phyloP scores from a whole-genome alignment of 2,797 vertebrate species.

The Tolypeutes matacus region DNA sequence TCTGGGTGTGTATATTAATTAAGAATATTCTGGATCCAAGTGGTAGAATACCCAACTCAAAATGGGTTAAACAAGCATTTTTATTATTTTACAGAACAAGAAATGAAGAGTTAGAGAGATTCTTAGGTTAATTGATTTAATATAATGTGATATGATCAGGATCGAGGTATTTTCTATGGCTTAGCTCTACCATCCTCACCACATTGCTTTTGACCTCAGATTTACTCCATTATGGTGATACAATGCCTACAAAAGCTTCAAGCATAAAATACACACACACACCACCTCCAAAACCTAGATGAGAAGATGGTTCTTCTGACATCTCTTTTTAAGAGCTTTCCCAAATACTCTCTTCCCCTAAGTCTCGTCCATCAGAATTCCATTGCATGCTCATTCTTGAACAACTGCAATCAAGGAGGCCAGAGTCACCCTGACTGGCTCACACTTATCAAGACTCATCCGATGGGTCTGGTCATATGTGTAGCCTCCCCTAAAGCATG shows the following conservation, averaged over 20 bases:
- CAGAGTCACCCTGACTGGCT: not conserved
- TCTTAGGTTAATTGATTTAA: not conserved
- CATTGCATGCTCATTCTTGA: not conserved
- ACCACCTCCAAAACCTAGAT: not conserved
- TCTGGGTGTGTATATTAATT: too few species aligned
- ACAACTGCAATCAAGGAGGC: not conserved
- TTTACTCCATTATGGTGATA: constrained; percentile 40
- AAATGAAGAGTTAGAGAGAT: not conserved
- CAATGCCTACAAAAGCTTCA: not conserved
- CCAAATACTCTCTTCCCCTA: not conserved
- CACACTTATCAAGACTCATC: not conserved
- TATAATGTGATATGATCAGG: not conserved
- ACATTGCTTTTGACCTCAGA: not conserved
- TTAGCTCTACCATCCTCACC: not conserved
- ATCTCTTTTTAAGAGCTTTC: not conserved
- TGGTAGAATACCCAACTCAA: too few species aligned
- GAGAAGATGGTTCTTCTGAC: not conserved
- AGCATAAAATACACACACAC: not conserved
- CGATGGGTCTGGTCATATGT: not conserved
- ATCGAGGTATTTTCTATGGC: not conserved
- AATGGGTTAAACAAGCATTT: not conserved
- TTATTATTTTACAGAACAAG: not conserved
- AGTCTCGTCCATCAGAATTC: not conserved
- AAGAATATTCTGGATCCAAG: too few species aligned
- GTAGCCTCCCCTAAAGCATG: not conserved